Conservation (phyloP, 2,888 invertebrate species). For the Mycalesis mineus region DNA sequence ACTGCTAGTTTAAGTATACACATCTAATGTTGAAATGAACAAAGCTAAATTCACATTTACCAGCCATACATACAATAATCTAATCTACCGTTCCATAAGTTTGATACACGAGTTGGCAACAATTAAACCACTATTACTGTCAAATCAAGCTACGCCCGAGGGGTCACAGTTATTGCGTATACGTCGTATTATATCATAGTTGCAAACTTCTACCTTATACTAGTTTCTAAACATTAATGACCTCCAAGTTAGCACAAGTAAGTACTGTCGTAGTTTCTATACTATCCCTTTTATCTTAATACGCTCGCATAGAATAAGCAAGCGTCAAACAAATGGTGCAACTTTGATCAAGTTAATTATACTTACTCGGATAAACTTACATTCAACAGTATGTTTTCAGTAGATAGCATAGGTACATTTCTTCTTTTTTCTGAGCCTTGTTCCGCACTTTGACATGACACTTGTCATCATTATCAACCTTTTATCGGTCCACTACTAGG, state of each 20-base stretch:
- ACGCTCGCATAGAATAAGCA: background rate
- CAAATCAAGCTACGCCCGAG: slow-evolving; percentile 6
- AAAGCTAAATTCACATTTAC: too few species aligned
- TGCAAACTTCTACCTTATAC: background rate
- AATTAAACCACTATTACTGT: background rate
- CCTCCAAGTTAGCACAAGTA: background rate
- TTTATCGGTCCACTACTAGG: too few species aligned
- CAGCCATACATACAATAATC: background rate
- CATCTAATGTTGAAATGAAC: too few species aligned
- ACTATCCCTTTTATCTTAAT: background rate
- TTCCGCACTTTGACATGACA: too few species aligned
- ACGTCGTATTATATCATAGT: background rate
- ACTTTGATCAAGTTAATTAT: background rate
- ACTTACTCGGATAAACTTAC: background rate
- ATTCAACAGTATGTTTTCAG: background rate
- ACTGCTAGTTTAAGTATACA: too few species aligned
- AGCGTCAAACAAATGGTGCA: background rate
- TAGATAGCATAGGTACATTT: too few species aligned
- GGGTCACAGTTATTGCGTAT: background rate
- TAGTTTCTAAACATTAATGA: background rate
- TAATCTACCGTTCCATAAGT: background rate
- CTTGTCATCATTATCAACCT: too few species aligned
- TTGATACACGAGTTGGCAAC: background rate
- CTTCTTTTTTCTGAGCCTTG: too few species aligned
- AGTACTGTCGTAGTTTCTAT: background rate